Evolutionary conservation across 2,888 invertebrate species (phyloP).

Genomic region (Thumatha senex): DNA sequence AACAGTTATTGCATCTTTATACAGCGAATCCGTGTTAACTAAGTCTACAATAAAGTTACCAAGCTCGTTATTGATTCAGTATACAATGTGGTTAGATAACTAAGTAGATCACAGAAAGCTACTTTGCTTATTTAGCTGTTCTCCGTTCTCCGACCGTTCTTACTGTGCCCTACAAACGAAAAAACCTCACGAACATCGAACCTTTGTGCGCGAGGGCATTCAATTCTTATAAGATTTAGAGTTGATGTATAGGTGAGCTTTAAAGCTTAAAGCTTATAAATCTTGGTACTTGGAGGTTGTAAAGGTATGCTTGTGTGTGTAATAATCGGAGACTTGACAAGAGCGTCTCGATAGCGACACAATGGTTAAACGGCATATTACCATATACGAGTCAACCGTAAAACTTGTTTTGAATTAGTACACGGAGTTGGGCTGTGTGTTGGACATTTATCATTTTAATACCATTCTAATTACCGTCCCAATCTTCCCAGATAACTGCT

Average conservation of each 20-base stretch:
- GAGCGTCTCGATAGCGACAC: conserved; percentile 60
- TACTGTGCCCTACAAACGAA: conserved; percentile 71
- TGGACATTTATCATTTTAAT: conserved; percentile 15
- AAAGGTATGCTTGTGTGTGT: conserved; percentile 47
- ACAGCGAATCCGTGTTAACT: no score
- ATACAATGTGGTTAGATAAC: conserved; percentile 44
- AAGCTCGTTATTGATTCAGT: conserved; percentile 11
- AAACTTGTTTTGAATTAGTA: conserved; percentile 34
- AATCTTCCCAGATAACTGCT: not conserved
- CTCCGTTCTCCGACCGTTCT: conserved; percentile 38
- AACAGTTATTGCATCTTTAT: no score
- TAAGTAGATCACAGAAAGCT: conserved; percentile 64
- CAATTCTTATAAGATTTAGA: conserved; percentile 38
- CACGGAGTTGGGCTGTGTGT: conserved; percentile 12
- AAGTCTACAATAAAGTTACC: not conserved
- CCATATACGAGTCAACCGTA: conserved; percentile 42
- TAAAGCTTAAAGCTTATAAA: conserved; percentile 64
- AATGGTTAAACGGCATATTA: conserved; percentile 60
- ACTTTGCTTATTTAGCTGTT: conserved; percentile 46
- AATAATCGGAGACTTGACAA: conserved; percentile 50
- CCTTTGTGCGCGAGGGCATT: conserved; percentile 49
- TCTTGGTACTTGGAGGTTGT: conserved; percentile 50
- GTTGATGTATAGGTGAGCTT: conserved; percentile 60
- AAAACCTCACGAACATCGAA: conserved; percentile 50
- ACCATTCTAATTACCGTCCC: not conserved